Evolutionary conservation across 2,888 invertebrate genomes (phyloP).

Genomic region (Drepana falcataria): DNA sequence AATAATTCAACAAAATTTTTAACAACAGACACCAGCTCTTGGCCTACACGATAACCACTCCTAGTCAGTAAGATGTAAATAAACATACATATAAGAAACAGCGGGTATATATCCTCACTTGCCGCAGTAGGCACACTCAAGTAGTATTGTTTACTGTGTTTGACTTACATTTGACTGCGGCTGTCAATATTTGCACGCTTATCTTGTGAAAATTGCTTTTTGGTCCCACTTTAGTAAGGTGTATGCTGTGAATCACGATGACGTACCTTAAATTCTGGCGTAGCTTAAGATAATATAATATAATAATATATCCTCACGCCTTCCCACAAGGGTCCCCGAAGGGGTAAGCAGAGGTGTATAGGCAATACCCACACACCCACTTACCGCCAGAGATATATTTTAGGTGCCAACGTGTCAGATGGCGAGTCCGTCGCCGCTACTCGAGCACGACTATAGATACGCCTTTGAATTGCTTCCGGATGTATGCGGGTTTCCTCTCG

Average conservation of each 20-base stretch:
- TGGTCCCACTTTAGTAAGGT: background rate
- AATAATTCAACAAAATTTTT: background rate
- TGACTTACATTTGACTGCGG: background rate
- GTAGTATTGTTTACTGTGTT: background rate
- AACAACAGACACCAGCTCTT: background rate
- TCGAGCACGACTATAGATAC: too few species aligned
- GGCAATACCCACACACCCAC: too few species aligned
- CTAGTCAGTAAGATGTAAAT: constrained; percentile 5
- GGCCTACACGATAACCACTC: background rate
- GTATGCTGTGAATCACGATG: background rate
- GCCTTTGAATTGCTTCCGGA: too few species aligned
- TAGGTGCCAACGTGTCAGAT: too few species aligned
- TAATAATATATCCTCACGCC: too few species aligned
- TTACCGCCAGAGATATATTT: too few species aligned
- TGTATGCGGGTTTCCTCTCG: too few species aligned
- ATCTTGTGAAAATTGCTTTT: background rate
- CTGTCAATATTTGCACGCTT: background rate
- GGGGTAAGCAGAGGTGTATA: too few species aligned
- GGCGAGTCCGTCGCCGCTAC: too few species aligned
- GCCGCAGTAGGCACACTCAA: background rate
- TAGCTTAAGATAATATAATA: too few species aligned
- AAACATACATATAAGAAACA: constrained; percentile 2
- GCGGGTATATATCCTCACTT: background rate
- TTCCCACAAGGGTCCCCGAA: too few species aligned
- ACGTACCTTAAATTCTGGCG: too few species aligned